phyloP scores from a whole-genome alignment of 37 sponge, comb jelly and placozoan genomes.

The Amphimedon queenslandica region DNA sequence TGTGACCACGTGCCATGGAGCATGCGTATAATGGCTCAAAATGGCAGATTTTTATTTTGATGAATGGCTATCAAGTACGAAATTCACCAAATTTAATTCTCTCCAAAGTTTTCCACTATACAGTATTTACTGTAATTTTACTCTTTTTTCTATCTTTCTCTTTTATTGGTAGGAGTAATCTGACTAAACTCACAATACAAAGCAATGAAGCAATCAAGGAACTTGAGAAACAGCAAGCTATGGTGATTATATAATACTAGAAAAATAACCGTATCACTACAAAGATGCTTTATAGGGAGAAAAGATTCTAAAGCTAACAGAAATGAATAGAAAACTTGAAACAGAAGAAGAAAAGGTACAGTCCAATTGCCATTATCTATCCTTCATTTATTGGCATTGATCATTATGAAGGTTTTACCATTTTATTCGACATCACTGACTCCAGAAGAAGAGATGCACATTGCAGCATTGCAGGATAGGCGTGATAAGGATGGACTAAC shows the following conservation, averaged over 20 bases:
- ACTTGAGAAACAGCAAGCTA: slow-evolving; percentile 53
- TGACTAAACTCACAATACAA: slow-evolving; percentile 88
- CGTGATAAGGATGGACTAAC: slow-evolving; percentile 67
- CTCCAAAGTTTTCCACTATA: too few species aligned
- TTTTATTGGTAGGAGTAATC: slow-evolving; percentile 33
- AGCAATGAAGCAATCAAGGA: slow-evolving; percentile 77
- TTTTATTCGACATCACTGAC: slow-evolving; percentile 83
- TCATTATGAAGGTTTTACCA: slow-evolving; percentile 74
- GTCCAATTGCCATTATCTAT: neutral
- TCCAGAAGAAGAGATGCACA: slow-evolving; percentile 72
- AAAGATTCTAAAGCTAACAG: slow-evolving; percentile 70
- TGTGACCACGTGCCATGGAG: too few species aligned
- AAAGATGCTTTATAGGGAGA: slow-evolving; percentile 51
- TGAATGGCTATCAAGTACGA: neutral
- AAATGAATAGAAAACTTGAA: slow-evolving; percentile 96
- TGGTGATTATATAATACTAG: slow-evolving; percentile 23
- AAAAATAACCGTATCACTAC: neutral
- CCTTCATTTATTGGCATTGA: neutral
- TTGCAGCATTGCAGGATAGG: slow-evolving; percentile 32
- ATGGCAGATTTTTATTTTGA: neutral
- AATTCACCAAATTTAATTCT: too few species aligned
- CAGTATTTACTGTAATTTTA: too few species aligned
- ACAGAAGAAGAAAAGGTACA: slow-evolving; percentile 97
- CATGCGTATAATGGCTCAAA: neutral
- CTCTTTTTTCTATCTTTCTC: slow-evolving; percentile 4